These are phyloP conservation scores for Idaea aversata DNA, from an alignment of 2,888 invertebrate genomes.

Conservation along the genomic window DNA sequence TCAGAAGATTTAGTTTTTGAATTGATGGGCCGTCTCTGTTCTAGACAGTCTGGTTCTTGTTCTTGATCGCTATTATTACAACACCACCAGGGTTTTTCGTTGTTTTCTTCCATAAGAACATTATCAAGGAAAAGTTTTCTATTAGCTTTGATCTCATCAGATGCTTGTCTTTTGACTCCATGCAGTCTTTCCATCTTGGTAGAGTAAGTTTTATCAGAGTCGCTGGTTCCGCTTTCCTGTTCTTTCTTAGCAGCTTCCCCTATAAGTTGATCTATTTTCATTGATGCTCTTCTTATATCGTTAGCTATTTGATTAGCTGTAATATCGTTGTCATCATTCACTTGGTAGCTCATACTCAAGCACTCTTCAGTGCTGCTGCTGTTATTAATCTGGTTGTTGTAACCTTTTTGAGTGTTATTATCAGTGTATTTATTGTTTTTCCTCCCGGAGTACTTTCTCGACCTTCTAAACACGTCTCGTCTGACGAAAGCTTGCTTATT, in stretches of 20 bases:
- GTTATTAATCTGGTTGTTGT: constrained; percentile 59
- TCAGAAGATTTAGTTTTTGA: constrained; percentile 67
- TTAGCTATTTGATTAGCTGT: constrained; percentile 78
- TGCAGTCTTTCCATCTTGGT: constrained; percentile 80
- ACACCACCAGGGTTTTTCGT: constrained; percentile 78
- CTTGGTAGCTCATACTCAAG: constrained; percentile 73
- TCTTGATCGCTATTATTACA: constrained; percentile 76
- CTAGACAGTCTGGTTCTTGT: constrained; percentile 65
- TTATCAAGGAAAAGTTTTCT: constrained; percentile 69
- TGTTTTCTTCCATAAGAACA: constrained; percentile 64
- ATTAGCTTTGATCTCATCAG: constrained; percentile 73
- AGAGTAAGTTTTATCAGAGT: constrained; percentile 74
- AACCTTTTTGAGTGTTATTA: constrained; percentile 52
- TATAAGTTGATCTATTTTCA: constrained; percentile 79
- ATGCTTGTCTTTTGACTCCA: constrained; percentile 76
- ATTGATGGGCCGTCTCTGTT: constrained; percentile 55
- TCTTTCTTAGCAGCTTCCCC: constrained; percentile 68
- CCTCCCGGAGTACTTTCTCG: constrained; percentile 74
- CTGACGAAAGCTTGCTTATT: constrained; percentile 78
- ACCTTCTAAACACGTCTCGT: constrained; percentile 73
- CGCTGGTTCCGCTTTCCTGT: constrained; percentile 52
- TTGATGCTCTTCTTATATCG: constrained; percentile 78
- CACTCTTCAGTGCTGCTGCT: constrained; percentile 75
- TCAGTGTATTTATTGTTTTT: constrained; percentile 66
- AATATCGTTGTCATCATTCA: constrained; percentile 77